Conservation (phyloP, 1,140 invertebrate species). For the Hyphantria cunea region DNA sequence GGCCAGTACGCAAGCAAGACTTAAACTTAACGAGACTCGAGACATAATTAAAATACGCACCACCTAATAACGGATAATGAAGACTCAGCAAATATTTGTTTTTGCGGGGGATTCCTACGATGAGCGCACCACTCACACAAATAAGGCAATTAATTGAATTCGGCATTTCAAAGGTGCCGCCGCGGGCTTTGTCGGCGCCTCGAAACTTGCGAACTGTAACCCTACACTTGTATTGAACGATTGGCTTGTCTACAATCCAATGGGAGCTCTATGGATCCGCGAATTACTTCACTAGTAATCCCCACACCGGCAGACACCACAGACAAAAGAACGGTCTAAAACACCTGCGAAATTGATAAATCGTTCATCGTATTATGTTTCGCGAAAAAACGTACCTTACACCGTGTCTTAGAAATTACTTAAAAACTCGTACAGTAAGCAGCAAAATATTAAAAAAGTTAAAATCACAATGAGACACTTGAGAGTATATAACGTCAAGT, state of each 20-base stretch:
- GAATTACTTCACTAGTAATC: conserved; percentile 50
- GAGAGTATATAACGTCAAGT: no score
- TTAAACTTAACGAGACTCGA: conserved; percentile 25
- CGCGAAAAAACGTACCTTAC: conserved; percentile 31
- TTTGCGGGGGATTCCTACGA: conserved; percentile 68
- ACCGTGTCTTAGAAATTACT: no score
- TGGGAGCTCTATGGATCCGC: conserved; percentile 33
- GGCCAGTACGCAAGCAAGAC: conserved; percentile 30
- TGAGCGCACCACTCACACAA: conserved; percentile 60
- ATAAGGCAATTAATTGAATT: conserved; percentile 81
- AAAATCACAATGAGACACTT: no score
- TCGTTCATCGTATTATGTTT: conserved; percentile 42
- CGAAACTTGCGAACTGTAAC: conserved; percentile 45
- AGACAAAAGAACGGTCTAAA: conserved; percentile 15
- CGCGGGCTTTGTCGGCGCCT: conserved; percentile 74
- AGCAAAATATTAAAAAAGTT: no score
- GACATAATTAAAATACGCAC: conserved; percentile 55
- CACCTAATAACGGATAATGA: conserved; percentile 74
- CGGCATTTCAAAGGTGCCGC: conserved; percentile 73
- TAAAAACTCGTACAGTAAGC: no score
- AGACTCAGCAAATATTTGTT: conserved; percentile 76
- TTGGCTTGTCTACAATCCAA: conserved; percentile 10
- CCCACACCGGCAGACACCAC: conserved; percentile 35
- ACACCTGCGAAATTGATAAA: conserved; percentile 47
- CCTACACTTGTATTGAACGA: conserved; percentile 61